Evolutionary conservation across 2,888 invertebrate genomes (phyloP).

Genomic region (Incurvaria masculella): DNA sequence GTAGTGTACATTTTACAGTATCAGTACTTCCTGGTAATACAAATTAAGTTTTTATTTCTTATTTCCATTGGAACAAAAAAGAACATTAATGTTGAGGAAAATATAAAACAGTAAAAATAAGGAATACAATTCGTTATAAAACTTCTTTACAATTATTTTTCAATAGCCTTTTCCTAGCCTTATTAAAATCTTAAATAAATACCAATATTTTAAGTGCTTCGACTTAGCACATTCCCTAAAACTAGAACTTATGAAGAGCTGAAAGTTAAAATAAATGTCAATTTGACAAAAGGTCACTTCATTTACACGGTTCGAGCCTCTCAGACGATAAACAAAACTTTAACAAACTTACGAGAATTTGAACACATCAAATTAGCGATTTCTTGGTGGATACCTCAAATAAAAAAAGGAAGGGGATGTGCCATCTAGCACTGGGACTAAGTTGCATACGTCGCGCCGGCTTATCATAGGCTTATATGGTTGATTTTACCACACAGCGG

Average conservation of each 20-base stretch:
- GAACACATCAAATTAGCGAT: not conserved
- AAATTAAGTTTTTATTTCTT: not conserved
- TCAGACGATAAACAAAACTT: constrained; percentile 1
- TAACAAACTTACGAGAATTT: constrained; percentile 8
- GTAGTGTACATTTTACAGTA: constrained; percentile 39
- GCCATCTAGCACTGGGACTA: constrained; percentile 1
- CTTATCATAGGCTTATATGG: too few relatives aligned
- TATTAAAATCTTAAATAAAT: constrained; percentile 19
- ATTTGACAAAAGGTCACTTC: constrained; percentile 1
- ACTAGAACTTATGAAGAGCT: constrained; percentile 8
- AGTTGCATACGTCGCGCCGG: too few relatives aligned
- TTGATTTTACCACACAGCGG: too few relatives aligned
- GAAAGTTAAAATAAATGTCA: constrained; percentile 1
- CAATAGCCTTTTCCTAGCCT: constrained; percentile 4
- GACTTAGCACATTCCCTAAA: constrained; percentile 11
- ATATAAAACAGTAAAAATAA: too few relatives aligned
- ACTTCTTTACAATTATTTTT: constrained; percentile 13
- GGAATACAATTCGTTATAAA: not conserved
- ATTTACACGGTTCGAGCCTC: constrained; percentile 1
- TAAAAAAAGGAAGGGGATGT: too few relatives aligned
- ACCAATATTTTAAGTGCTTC: constrained; percentile 6
- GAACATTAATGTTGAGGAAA: too few relatives aligned
- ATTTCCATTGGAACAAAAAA: too few relatives aligned
- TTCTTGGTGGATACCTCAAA: too few relatives aligned
- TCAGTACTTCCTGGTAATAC: constrained; percentile 23